Conservation (phyloP, 1,140 invertebrate species). For the Sitobion miscanthi region DNA sequence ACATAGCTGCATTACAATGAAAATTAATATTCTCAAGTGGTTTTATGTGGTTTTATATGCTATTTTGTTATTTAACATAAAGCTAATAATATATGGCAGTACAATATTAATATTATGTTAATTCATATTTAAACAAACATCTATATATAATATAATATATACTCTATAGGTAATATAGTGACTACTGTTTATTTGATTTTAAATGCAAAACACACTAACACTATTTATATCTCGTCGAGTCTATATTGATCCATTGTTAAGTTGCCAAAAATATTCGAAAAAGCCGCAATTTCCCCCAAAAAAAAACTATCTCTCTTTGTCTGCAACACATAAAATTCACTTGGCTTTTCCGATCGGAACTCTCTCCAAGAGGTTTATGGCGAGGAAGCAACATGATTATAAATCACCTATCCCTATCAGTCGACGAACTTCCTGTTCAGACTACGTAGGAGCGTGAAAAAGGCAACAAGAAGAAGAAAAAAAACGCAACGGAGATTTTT, state of each 20-base stretch:
- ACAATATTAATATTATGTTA: not conserved
- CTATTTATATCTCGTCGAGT: not conserved
- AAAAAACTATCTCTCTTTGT: slow-evolving; percentile 30
- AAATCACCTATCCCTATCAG: slow-evolving; percentile 56
- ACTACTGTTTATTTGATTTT: not conserved
- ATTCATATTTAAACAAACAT: not conserved
- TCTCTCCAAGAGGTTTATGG: slow-evolving; percentile 48
- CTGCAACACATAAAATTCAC: slow-evolving; percentile 40
- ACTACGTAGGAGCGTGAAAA: slow-evolving; percentile 19
- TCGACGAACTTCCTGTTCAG: slow-evolving; percentile 43
- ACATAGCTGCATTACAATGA: not conserved
- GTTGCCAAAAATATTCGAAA: slow-evolving; percentile 39
- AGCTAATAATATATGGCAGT: not conserved
- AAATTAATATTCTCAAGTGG: not conserved
- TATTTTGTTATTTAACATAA: slow-evolving; percentile 13
- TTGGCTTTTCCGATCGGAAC: slow-evolving; percentile 51
- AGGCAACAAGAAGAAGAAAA: slow-evolving; percentile 6
- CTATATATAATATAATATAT: too few relatives aligned
- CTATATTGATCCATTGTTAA: slow-evolving; percentile 34
- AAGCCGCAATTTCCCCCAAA: slow-evolving; percentile 1
- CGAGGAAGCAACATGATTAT: slow-evolving; percentile 49
- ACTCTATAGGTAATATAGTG: not conserved
- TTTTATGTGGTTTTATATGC: too few relatives aligned
- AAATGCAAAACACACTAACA: not conserved
- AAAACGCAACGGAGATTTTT: slow-evolving; percentile 14